These are phyloP conservation scores for Dastarcus helophoroides DNA, from an alignment of 2,888 invertebrate genomes.

Conservation along the genomic window DNA sequence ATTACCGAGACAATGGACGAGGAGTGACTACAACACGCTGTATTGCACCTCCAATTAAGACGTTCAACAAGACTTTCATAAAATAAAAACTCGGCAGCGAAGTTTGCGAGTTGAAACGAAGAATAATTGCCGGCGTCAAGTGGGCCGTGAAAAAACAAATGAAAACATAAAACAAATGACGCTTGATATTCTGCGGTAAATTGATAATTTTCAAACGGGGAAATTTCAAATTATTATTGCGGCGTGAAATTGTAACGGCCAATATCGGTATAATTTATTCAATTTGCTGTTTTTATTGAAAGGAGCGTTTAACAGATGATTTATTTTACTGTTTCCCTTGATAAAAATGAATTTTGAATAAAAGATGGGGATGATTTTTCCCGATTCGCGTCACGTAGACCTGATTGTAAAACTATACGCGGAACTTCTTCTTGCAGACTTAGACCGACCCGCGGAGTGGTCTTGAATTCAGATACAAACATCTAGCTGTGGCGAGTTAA, in stretches of 20 bases:
- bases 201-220: constrained; percentile 26
- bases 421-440: constrained; percentile 22
- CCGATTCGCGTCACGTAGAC: constrained; percentile 20
- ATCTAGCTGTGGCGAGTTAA: no score
- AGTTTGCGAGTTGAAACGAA: constrained; percentile 23
- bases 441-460: constrained; percentile 17
- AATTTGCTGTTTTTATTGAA: constrained; percentile 30
- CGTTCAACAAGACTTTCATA: constrained; percentile 23
- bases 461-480: constrained; percentile 22
- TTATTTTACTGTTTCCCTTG: constrained; percentile 25
- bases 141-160: constrained; percentile 36
- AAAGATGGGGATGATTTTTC: constrained; percentile 16
- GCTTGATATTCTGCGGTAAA: constrained; percentile 27
- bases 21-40: constrained; percentile 33
- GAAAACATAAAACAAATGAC: constrained; percentile 37
- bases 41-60: constrained; percentile 35
- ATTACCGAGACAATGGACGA: constrained; percentile 33
- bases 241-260: constrained; percentile 32
- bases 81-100: constrained; percentile 22
- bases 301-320: constrained; percentile 29
- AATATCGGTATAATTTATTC: constrained; percentile 34
- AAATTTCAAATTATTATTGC: constrained; percentile 29
- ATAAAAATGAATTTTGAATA: constrained; percentile 21
- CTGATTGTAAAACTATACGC: constrained; percentile 24
- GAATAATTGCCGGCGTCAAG: constrained; percentile 35